Evolutionary conservation across 2,113 vertebrate species (phyloP).

Genomic region (Lontra canadensis): DNA sequence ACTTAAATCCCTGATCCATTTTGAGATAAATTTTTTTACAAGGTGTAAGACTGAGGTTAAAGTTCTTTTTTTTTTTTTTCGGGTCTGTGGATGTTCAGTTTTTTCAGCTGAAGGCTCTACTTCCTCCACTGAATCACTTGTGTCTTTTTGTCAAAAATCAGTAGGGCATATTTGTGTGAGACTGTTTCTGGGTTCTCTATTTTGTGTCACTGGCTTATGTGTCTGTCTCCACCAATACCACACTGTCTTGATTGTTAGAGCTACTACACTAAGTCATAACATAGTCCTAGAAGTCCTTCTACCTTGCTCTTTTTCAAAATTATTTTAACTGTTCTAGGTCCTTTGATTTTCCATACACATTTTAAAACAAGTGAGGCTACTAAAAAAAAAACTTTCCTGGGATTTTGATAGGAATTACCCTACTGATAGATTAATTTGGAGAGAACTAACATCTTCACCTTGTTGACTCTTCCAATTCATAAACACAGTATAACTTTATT

Average conservation of each 20-base stretch:
- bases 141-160: not conserved
- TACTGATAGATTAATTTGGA: not conserved
- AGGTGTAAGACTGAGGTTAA: not conserved
- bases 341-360: not conserved
- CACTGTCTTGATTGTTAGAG: not conserved
- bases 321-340: not conserved
- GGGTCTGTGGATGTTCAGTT: not conserved
- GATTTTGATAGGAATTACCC: not conserved
- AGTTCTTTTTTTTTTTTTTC: not conserved
- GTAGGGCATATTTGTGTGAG: not conserved
- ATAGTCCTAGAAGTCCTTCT: not conserved
- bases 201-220: not conserved
- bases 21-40: not conserved
- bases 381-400: not conserved
- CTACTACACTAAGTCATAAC: not conserved
- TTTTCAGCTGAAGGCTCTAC: not conserved
- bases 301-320: not conserved
- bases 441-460: not conserved
- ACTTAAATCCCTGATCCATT: not conserved
- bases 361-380: not conserved
- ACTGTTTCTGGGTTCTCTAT: not conserved
- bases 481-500: not conserved
- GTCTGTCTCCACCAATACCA: not conserved
- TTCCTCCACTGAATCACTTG: not conserved
- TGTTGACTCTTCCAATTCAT: not conserved